phyloP scores from a whole-genome alignment of 2,888 invertebrate genomes.

The Orthosia incerta region DNA sequence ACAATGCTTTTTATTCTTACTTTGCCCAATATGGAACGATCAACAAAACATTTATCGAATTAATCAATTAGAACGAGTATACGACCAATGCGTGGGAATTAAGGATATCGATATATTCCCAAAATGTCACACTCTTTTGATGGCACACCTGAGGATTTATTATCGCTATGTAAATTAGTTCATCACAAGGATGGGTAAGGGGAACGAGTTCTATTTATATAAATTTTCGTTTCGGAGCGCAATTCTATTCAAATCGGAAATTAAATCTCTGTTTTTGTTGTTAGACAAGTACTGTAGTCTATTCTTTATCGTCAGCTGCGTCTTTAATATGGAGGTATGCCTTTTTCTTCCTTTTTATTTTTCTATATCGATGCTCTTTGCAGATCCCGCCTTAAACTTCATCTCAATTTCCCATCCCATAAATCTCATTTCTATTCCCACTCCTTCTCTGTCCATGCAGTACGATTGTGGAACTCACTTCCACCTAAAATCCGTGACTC shows the following conservation, averaged over 20 bases:
- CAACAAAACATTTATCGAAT: constrained; percentile 25
- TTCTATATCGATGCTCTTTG: not conserved
- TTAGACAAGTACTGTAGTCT: not conserved
- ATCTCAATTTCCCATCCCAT: too few relatives aligned
- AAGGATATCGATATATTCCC: constrained; percentile 23
- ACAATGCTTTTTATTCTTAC: not conserved
- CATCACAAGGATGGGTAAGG: constrained; percentile 19
- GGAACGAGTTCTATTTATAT: constrained; percentile 11
- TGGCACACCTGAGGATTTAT: constrained; percentile 40
- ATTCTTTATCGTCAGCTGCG: not conserved
- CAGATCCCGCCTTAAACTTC: too few relatives aligned
- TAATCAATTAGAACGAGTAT: constrained; percentile 14
- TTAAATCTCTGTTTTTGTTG: constrained; percentile 10
- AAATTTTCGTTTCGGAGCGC: not conserved
- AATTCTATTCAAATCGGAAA: constrained; percentile 8
- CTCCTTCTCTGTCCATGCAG: too few relatives aligned
- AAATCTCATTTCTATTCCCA: too few relatives aligned
- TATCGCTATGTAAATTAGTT: constrained; percentile 52
- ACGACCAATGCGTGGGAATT: constrained; percentile 48
- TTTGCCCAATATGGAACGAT: not conserved
- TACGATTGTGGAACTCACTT: too few relatives aligned
- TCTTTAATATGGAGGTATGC: not conserved
- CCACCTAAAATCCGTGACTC: too few relatives aligned
- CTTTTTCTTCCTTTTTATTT: not conserved
- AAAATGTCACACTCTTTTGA: constrained; percentile 21